Evolutionary conservation across 1,140 invertebrate genomes (phyloP), one percentile per base, ranked within the genome.

Genomic region (Hylaeus volcanicus): DNA sequence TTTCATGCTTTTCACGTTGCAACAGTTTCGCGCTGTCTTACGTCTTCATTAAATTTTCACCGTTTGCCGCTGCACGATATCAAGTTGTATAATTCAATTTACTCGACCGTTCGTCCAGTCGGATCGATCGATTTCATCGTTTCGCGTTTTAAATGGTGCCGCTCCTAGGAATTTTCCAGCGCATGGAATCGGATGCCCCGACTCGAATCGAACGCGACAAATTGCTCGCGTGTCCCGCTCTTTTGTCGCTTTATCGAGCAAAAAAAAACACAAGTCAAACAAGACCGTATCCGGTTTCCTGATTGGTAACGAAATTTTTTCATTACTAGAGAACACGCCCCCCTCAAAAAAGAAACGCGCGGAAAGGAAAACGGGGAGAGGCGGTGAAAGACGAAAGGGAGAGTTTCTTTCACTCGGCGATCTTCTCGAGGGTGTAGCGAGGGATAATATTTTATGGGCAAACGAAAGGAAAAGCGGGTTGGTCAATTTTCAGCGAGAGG

Each of bases 391-490:
- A n/a, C 51, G 3, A 43, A 48, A 39, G 55, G 45, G 48, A 39
- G 61, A 45, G 48, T 73, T 56, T 73, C 60, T 56, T 55, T 45
- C 53, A 26, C 26, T 26, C 6, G 45, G 6, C 6, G 70, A 79
- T 51, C 15, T 39, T 56, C 41, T 58, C 1, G 61, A 45, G 70
- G 56, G 12, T 14, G 60, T 79, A 41, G 74, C 64, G 39, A 76
- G 66, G 65, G 79, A 53, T 58, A 68, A 58, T 82, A 79, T 86
- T 76, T 84, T 82, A 76, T 71, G 60, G 76, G 43, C 69, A 76
- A 84, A 85, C 80, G 84, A 86, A 86, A 85, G 79, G 83, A 85
- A 86, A 85, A 85, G 66, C 83, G 84, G 70, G 43, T 76, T 78
- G 79, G 83, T 82, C 71, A 76, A 74, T 86, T 86, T 86, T 86